Percentiles rank a stretch among this genome's conserved stretches.
These are phyloP conservation scores for Polypedilum vanderplanki DNA, from an alignment of 1,140 invertebrate species.

Conservation along the genomic window DNA sequence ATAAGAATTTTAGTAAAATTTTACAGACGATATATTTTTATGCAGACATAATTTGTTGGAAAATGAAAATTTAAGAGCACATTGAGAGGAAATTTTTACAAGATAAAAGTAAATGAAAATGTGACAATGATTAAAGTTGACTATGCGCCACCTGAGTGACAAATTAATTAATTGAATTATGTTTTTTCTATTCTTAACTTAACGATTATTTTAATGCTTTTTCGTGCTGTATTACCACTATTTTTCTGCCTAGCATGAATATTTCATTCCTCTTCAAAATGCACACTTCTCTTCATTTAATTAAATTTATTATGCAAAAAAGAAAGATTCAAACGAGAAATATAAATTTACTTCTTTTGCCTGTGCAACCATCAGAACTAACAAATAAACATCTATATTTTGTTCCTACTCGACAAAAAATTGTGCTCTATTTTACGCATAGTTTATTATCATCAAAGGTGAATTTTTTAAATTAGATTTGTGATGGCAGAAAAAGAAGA, in stretches of 20 bases:
- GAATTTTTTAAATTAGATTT: conserved; percentile 6
- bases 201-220: background rate
- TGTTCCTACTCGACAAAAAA: background rate
- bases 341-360: no score
- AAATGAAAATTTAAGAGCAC: background rate
- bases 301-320: conserved; percentile 24
- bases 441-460: conserved; percentile 29
- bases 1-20: no score
- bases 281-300: conserved; percentile 21
- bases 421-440: conserved; percentile 25
- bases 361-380: no score
- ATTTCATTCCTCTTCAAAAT: background rate
- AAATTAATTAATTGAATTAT: conserved; percentile 29
- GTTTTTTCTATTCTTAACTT: conserved; percentile 1
- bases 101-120: conserved; percentile 4
- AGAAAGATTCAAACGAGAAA: background rate
- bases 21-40: no score
- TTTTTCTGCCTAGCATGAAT: background rate
- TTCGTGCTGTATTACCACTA: background rate
- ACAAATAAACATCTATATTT: no score
- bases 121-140: conserved; percentile 3
- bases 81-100: background rate
- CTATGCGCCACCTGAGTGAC: background rate
- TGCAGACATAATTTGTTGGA: background rate
- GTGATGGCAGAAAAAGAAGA: background rate